These are phyloP conservation scores for Scortum barcoo DNA, from an alignment of 2,113 vertebrate species.

Conservation along the genomic window DNA sequence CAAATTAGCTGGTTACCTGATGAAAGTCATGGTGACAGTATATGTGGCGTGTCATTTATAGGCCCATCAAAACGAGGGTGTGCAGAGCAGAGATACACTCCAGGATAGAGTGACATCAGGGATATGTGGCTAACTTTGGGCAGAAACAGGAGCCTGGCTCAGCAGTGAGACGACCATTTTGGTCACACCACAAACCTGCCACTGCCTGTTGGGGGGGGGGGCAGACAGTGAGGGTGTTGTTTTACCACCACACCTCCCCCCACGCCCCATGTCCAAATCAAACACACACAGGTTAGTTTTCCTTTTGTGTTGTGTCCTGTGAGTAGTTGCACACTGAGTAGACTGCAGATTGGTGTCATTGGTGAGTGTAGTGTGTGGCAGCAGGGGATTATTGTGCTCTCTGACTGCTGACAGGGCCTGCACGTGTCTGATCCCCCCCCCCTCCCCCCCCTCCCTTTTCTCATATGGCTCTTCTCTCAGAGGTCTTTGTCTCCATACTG, in stretches of 20 bases:
- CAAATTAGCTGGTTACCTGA: conserved; percentile 27
- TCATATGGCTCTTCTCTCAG: conserved; percentile 22
- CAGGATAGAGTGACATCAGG: conserved; percentile 57
- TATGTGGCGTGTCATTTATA: conserved; percentile 26
- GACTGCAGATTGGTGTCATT: conserved; percentile 62
- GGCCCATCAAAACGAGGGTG: conserved; percentile 24
- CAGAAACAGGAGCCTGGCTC: conserved; percentile 62
- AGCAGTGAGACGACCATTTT: conserved; percentile 57
- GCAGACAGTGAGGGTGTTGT: conserved; percentile 53
- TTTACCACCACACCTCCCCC: conserved; percentile 63
- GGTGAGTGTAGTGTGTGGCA: conserved; percentile 44
- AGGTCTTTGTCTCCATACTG: conserved; percentile 46
- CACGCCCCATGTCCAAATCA: background rate
- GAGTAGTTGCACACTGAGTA: conserved; percentile 24
- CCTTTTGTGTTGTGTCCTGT: conserved; percentile 60
- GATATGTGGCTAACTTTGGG: conserved; percentile 65
- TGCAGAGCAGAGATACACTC: background rate
- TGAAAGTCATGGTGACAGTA: background rate
- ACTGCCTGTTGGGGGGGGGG: conserved; percentile 23
- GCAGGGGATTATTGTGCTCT: conserved; percentile 70
- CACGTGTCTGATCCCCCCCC: conserved; percentile 63
- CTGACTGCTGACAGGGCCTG: conserved; percentile 74
- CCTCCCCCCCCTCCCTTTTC: too few species aligned
- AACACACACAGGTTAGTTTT: conserved; percentile 34
- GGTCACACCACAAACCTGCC: conserved; percentile 50